Percentiles rank a stretch among this genome's conserved stretches.
These are phyloP conservation scores for Cygnus buccinator DNA, from an alignment of 2,113 vertebrate genomes.

Conservation along the genomic window DNA sequence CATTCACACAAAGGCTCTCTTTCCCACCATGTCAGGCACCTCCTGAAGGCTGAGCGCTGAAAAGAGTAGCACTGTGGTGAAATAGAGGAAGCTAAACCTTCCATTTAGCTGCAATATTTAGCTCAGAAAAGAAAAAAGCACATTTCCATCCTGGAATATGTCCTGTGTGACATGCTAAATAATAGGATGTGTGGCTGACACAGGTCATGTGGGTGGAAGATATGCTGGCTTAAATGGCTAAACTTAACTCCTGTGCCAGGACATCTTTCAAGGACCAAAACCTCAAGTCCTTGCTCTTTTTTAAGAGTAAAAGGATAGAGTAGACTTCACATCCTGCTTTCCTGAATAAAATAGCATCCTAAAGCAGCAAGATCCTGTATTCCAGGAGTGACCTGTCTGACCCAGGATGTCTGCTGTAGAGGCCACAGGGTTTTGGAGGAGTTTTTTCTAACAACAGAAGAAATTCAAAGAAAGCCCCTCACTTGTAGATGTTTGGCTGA, in stretches of 20 bases:
- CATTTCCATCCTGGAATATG: too few species aligned
- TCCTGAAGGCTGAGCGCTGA: background rate
- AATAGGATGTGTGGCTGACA: background rate
- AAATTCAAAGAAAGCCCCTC: background rate
- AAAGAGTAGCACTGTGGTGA: background rate
- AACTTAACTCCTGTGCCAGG: background rate
- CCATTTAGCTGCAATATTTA: background rate
- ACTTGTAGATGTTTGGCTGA: background rate
- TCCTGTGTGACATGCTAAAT: background rate
- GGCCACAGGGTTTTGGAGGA: background rate
- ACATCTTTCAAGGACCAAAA: background rate
- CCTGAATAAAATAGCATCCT: background rate
- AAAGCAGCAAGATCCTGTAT: background rate
- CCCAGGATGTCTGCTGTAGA: conserved; percentile 46
- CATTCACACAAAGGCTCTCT: background rate
- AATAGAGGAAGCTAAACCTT: background rate
- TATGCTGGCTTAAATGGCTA: background rate
- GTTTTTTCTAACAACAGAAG: conserved; percentile 17
- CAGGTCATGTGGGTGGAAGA: too few species aligned
- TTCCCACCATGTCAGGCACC: background rate
- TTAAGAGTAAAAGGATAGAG: background rate
- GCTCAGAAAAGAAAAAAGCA: too few species aligned
- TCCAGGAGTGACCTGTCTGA: conserved; percentile 29
- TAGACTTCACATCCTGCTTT: conserved; percentile 24
- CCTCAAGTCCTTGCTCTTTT: background rate